Percentiles rank a stretch among this genome's conserved stretches.
Evolutionary conservation across 2,113 vertebrate genomes (phyloP).

Genomic region (Oryzias woworae): DNA sequence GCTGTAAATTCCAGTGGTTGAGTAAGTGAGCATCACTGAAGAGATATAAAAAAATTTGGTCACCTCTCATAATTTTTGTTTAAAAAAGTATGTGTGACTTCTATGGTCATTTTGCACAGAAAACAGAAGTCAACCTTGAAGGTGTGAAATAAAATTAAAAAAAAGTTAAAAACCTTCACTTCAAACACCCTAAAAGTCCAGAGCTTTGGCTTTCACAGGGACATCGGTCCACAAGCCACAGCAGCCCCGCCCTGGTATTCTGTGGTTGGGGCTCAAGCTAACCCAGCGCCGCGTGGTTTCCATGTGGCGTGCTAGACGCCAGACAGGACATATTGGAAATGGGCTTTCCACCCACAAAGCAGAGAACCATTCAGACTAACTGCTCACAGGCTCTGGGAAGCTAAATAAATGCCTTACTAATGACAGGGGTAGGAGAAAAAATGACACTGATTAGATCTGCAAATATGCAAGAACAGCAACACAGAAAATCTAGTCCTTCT

Average conservation of each 20-base stretch:
- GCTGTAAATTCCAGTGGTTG: too few relatives aligned
- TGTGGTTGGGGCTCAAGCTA: slow-evolving; percentile 53
- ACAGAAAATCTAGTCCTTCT: neutral
- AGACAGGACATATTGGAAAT: slow-evolving; percentile 71
- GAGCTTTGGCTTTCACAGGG: slow-evolving; percentile 22
- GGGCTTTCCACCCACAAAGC: slow-evolving; percentile 60
- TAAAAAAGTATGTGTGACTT: neutral
- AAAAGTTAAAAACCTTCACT: slow-evolving; percentile 1
- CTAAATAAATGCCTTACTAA: slow-evolving; percentile 65
- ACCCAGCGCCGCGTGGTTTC: slow-evolving; percentile 61
- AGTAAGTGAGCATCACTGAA: too few relatives aligned
- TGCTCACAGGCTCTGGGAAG: slow-evolving; percentile 57
- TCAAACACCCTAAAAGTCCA: slow-evolving; percentile 13
- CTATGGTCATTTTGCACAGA: neutral
- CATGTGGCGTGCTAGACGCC: slow-evolving; percentile 65
- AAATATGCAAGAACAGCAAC: slow-evolving; percentile 48
- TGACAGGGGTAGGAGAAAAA: slow-evolving; percentile 63
- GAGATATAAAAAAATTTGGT: too few relatives aligned
- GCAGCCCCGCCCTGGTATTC: slow-evolving; percentile 66
- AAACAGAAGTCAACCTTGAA: neutral
- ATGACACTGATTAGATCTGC: slow-evolving; percentile 45
- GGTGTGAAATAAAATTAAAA: neutral
- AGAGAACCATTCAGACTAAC: slow-evolving; percentile 58
- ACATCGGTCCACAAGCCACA: slow-evolving; percentile 33
- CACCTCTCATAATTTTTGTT: too few relatives aligned